Evolutionary conservation across 2,888 invertebrate genomes (phyloP).

Genomic region (Cetonia aurata): DNA sequence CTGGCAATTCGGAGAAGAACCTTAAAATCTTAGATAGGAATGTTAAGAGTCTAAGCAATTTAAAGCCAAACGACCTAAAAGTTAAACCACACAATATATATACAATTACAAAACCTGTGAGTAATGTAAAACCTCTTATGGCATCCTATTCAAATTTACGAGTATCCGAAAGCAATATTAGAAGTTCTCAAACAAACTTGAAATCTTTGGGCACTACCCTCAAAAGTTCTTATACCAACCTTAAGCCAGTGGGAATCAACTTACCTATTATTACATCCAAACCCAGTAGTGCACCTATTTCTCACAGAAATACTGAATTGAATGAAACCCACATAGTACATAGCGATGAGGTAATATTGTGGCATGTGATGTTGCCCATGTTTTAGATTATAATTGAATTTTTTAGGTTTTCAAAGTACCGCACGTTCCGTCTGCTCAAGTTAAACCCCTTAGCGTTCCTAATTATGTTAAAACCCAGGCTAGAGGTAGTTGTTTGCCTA

Average conservation of each 20-base stretch:
- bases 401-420: conserved; percentile 44
- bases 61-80: conserved; percentile 45
- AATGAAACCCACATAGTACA: conserved; percentile 47
- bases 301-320: conserved; percentile 33
- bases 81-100: conserved; percentile 50
- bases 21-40: conserved; percentile 48
- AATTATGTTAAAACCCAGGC: conserved; percentile 49
- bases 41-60: conserved; percentile 53
- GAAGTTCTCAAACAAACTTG: conserved; percentile 58
- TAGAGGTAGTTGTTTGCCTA: conserved; percentile 61
- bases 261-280: conserved; percentile 54
- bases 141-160: conserved; percentile 46
- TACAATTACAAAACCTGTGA: conserved; percentile 51
- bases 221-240: conserved; percentile 62
- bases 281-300: conserved; percentile 38
- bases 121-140: conserved; percentile 35
- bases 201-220: conserved; percentile 59
- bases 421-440: conserved; percentile 35
- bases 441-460: conserved; percentile 43
- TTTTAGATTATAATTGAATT: conserved; percentile 12
- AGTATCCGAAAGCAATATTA: conserved; percentile 45
- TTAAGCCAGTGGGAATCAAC: conserved; percentile 59
- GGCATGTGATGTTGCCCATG: conserved; percentile 16
- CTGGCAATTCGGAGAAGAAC: conserved; percentile 53
- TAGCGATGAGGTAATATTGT: conserved; percentile 30